Evolutionary conservation across 2,888 invertebrate species (phyloP).

Genomic region (Acronicta aceris): DNA sequence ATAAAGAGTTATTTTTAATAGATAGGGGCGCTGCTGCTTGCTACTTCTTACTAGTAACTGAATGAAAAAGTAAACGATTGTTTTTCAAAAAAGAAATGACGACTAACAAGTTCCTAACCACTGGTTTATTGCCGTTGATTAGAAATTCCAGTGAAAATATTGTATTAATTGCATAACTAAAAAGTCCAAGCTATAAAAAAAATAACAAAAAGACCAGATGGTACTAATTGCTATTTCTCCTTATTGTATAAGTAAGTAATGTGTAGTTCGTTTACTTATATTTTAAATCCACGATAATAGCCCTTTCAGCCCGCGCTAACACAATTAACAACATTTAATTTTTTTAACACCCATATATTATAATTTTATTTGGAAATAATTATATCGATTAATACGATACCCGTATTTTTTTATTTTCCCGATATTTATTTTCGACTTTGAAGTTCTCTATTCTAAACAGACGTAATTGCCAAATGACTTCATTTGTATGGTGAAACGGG

Average conservation of each 20-base stretch:
- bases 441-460: too few species aligned
- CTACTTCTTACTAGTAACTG: slow-evolving; percentile 43
- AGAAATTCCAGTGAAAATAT: slow-evolving; percentile 50
- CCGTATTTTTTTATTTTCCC: too few species aligned
- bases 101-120: slow-evolving; percentile 53
- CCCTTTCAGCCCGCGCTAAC: too few species aligned
- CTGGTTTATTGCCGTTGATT: slow-evolving; percentile 52
- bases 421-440: too few species aligned
- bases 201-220: slow-evolving; percentile 6
- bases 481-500: too few species aligned
- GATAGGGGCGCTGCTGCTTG: slow-evolving; percentile 56
- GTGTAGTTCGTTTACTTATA: not conserved
- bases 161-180: slow-evolving; percentile 46
- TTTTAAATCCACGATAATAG: too few species aligned
- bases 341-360: too few species aligned
- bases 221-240: slow-evolving; percentile 35
- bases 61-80: slow-evolving; percentile 58
- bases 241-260: slow-evolving; percentile 10
- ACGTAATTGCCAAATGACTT: too few species aligned
- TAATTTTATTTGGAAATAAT: too few species aligned
- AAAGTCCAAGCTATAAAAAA: slow-evolving; percentile 36
- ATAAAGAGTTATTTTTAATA: slow-evolving; percentile 63
- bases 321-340: too few species aligned
- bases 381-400: too few species aligned
- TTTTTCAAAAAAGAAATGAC: slow-evolving; percentile 58